These are phyloP conservation scores for Chamaetylas fuelleborni DNA, from an alignment of 2,113 vertebrate species.

Conservation along the genomic window DNA sequence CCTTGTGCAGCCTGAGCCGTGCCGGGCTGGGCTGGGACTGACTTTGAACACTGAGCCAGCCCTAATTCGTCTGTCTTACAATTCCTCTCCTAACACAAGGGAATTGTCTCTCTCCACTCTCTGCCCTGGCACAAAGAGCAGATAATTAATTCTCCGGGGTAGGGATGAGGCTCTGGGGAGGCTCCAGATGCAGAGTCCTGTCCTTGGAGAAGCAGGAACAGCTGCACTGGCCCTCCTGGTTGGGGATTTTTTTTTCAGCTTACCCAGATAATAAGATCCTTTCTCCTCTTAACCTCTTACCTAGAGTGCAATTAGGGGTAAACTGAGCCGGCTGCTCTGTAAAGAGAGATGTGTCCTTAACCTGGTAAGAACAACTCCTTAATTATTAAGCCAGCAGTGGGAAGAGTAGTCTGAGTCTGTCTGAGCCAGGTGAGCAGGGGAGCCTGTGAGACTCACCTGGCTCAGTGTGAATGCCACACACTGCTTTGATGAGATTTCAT, in stretches of 20 bases:
- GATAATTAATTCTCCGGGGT: constrained; percentile 64
- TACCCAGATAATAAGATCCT: constrained; percentile 54
- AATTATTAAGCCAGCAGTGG: constrained; percentile 8
- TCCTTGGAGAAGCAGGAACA: constrained; percentile 43
- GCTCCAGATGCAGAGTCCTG: constrained; percentile 12
- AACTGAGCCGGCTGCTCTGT: constrained; percentile 32
- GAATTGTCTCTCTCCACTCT: neutral
- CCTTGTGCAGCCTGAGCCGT: neutral
- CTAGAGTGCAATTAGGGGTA: constrained; percentile 68
- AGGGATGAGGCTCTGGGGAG: constrained; percentile 40
- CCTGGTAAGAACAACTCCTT: constrained; percentile 46
- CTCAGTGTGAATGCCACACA: neutral
- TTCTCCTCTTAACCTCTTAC: constrained; percentile 65
- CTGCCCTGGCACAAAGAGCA: constrained; percentile 29
- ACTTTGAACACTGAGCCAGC: neutral
- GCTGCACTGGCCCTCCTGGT: constrained; percentile 31
- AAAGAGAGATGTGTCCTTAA: constrained; percentile 37
- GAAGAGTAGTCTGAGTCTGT: constrained; percentile 2
- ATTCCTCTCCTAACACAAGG: neutral
- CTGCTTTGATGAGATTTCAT: constrained; percentile 1
- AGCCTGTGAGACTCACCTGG: neutral
- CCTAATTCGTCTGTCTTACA: constrained; percentile 12
- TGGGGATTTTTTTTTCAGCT: constrained; percentile 41
- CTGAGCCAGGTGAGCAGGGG: constrained; percentile 40
- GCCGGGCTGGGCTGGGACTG: neutral